phyloP scores from a whole-genome alignment of 2,797 vertebrate genomes.

The Hemibagrus guttatus region DNA sequence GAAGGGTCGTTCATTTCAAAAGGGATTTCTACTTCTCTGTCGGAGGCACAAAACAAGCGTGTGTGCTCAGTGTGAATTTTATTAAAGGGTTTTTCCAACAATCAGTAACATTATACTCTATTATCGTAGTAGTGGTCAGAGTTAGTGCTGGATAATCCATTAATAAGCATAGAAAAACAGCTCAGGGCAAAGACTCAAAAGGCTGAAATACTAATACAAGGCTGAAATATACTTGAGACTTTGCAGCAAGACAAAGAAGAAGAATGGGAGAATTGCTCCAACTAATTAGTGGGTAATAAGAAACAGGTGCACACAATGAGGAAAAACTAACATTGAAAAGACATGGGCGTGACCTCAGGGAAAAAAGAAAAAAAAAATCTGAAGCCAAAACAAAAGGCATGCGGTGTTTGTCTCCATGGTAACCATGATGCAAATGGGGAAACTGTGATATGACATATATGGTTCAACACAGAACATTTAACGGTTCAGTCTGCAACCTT shows the following conservation, averaged over 20 bases:
- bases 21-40: neutral
- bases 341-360: neutral
- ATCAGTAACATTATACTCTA: neutral
- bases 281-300: conserved; percentile 11
- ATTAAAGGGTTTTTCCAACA: neutral
- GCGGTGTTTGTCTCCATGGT: neutral
- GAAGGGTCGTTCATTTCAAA: neutral
- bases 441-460: neutral
- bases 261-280: neutral
- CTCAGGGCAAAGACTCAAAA: neutral
- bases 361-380: neutral
- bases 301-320: conserved; percentile 3
- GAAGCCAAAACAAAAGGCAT: neutral
- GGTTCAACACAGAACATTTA: neutral
- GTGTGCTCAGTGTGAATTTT: neutral
- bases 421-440: conserved; percentile 2
- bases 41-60: neutral
- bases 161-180: neutral
- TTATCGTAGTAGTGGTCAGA: neutral
- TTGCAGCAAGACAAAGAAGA: neutral
- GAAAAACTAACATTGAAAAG: neutral
- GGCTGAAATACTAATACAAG: neutral
- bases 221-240: neutral
- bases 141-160: neutral
- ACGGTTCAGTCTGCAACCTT: neutral